phyloP scores from a whole-genome alignment of 2,888 invertebrate species.

The Corbicula japonica region DNA sequence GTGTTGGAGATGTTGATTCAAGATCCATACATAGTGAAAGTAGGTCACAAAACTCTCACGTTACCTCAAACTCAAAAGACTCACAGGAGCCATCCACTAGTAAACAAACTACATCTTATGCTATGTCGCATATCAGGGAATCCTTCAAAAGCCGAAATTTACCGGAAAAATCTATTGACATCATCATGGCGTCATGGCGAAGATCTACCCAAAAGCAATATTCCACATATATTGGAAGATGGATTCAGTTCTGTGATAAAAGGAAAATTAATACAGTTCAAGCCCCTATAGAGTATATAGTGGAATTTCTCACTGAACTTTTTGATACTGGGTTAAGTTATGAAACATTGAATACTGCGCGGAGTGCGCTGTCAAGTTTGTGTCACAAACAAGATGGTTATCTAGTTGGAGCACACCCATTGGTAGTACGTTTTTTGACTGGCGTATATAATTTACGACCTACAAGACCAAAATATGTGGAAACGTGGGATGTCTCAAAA shows the following conservation, averaged over 20 bases:
- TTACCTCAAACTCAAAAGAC: background rate
- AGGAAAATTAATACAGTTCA: constrained; percentile 49
- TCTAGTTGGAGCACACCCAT: constrained; percentile 44
- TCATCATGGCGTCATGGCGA: constrained; percentile 58
- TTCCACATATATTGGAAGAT: constrained; percentile 46
- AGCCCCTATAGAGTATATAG: constrained; percentile 21
- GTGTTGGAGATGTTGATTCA: background rate
- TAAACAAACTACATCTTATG: constrained; percentile 27
- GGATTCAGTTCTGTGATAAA: constrained; percentile 57
- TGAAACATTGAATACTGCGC: constrained; percentile 59
- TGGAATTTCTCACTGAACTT: constrained; percentile 26
- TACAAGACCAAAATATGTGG: constrained; percentile 17
- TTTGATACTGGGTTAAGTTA: constrained; percentile 45
- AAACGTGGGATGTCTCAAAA: constrained; percentile 42
- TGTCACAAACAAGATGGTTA: constrained; percentile 29
- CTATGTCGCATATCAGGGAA: constrained; percentile 33
- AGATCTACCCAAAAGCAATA: constrained; percentile 55
- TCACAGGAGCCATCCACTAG: constrained; percentile 25
- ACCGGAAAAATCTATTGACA: constrained; percentile 15
- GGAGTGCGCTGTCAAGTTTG: constrained; percentile 48
- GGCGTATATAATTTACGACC: constrained; percentile 55
- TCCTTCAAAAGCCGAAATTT: constrained; percentile 12
- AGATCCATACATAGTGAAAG: constrained; percentile 4
- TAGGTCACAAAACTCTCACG: background rate
- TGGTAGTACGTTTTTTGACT: constrained; percentile 57